Evolutionary conservation across 2,797 vertebrate genomes (phyloP).

Genomic region (Pangasius djambal): DNA sequence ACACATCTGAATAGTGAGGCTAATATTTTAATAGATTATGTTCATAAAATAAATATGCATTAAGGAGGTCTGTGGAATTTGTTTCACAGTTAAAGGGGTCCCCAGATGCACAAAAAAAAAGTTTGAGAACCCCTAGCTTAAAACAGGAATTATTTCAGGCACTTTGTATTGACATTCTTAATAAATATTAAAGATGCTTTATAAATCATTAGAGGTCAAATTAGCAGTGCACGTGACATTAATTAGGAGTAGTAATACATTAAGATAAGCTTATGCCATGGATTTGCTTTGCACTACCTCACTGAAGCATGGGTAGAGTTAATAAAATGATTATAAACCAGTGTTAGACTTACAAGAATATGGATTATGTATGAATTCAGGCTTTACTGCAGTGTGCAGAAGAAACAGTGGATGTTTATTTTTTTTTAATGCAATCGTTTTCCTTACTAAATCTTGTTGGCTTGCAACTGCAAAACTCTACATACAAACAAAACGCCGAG

Average conservation of each 20-base stretch:
- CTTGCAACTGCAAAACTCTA: neutral
- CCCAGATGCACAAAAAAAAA: neutral
- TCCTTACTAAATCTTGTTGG: neutral
- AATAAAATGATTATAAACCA: neutral
- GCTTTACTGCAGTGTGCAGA: neutral
- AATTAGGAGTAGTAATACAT: neutral
- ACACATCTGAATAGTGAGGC: neutral
- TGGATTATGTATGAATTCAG: conserved; percentile 14
- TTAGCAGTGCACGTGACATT: neutral
- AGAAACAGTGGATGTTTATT: neutral
- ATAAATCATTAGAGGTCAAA: conserved; percentile 43
- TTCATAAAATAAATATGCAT: neutral
- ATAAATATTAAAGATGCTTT: conserved; percentile 57
- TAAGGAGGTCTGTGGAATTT: neutral
- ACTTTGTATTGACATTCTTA: neutral
- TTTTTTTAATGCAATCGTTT: neutral
- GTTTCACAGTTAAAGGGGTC: neutral
- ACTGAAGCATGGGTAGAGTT: conserved; percentile 11
- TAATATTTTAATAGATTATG: neutral
- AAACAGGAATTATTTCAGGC: conserved; percentile 3
- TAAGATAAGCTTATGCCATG: neutral
- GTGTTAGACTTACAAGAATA: neutral
- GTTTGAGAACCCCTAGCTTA: neutral
- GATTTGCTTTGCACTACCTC: neutral
- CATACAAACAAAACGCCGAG: neutral